Evolutionary conservation across 2,888 invertebrate genomes (phyloP).

Genomic region (Chrysomela aeneicollis): DNA sequence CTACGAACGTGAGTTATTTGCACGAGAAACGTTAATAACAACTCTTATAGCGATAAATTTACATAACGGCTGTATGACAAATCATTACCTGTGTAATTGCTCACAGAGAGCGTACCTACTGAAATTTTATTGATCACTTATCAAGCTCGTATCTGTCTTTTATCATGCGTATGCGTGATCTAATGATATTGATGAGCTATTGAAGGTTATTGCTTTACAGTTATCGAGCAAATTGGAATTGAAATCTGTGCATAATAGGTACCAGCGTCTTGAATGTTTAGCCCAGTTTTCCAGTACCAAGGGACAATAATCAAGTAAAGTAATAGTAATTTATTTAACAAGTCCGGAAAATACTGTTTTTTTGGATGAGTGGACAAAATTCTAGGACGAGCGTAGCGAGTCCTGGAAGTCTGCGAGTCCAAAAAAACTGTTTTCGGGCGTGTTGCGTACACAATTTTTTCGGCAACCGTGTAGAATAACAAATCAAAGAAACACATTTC

Average conservation of each 20-base stretch:
- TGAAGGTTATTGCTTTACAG: neutral
- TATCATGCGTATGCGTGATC: neutral
- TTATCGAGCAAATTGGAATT: neutral
- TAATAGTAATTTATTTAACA: too few relatives aligned
- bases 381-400: too few relatives aligned
- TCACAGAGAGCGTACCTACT: conserved; percentile 11
- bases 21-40: conserved; percentile 13
- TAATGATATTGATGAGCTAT: neutral
- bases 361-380: too few relatives aligned
- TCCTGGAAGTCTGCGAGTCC: too few relatives aligned
- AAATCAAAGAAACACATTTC: too few relatives aligned
- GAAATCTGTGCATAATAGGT: neutral
- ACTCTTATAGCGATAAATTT: conserved; percentile 11
- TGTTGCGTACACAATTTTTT: too few relatives aligned
- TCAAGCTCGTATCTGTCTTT: neutral
- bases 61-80: conserved; percentile 22
- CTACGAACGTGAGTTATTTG: neutral
- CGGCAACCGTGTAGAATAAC: too few relatives aligned
- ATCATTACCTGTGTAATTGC: conserved; percentile 22
- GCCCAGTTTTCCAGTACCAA: too few relatives aligned
- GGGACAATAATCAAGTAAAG: too few relatives aligned
- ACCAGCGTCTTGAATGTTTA: too few relatives aligned
- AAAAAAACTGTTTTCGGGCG: too few relatives aligned
- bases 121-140: conserved; percentile 8
- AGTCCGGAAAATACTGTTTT: too few relatives aligned